Evolutionary conservation across 2,113 vertebrate species (phyloP).

Genomic region (Oophaga pumilio): DNA sequence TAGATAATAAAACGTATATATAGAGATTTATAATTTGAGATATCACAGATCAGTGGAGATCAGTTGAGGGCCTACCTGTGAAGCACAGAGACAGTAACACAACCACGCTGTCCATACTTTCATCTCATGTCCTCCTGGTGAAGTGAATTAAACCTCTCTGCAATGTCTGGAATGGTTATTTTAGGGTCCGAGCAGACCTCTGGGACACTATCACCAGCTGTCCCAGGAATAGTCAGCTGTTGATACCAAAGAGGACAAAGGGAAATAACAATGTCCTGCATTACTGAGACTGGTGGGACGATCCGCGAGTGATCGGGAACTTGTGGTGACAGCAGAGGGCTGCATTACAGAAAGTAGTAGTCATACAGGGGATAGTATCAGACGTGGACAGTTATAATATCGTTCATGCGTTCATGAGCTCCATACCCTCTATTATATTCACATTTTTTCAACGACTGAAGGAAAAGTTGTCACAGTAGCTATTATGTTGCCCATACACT

Average conservation of each 20-base stretch:
- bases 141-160: constrained; percentile 43
- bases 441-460: too few relatives aligned
- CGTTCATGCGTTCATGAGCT: not conserved
- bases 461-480: too few relatives aligned
- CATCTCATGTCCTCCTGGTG: constrained; percentile 39
- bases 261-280: constrained; percentile 55
- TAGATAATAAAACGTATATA: too few relatives aligned
- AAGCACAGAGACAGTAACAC: constrained; percentile 36
- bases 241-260: constrained; percentile 52
- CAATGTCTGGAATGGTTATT: constrained; percentile 57
- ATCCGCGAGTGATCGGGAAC: constrained; percentile 1
- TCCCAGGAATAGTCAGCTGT: constrained; percentile 69
- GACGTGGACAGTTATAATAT: not conserved
- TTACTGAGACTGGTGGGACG: constrained; percentile 1
- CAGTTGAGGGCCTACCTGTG: constrained; percentile 47
- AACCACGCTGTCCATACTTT: constrained; percentile 37
- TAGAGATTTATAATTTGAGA: not conserved
- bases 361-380: not conserved
- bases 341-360: not conserved
- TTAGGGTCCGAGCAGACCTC: constrained; percentile 47
- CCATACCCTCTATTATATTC: not conserved
- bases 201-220: constrained; percentile 66
- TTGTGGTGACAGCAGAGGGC: constrained; percentile 35
- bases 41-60: too few relatives aligned
- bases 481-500: too few relatives aligned